Evolutionary conservation across 2,797 vertebrate genomes (phyloP), one percentile per base, ranked within the genome.

Genomic region (Melanotaenia boesemani): DNA sequence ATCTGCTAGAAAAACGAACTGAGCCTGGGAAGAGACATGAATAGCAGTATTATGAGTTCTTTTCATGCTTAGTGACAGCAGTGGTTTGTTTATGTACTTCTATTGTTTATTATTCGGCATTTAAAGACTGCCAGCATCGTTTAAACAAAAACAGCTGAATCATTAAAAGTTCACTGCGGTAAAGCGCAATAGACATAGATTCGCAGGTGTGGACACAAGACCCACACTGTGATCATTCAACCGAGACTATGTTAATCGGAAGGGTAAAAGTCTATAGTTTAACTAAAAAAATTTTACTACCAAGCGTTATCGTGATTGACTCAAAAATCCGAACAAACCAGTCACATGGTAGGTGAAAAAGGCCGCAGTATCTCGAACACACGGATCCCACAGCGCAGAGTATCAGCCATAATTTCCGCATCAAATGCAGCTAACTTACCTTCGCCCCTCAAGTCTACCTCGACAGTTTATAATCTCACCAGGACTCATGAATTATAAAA

Each of bases 61-160:
- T 84, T 89, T 87, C 86, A 87, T 71, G 63, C 69, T 67, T 56
- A 72, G 74, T 69, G 67, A 88, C 77, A 78, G 66, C 30, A 57
- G 62, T 63, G 28, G 67, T 82, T 88, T 90, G 89, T 90, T 87
- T 86, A 82, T 79, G 74, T 68, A 55, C 71, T 60, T 52, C 85
- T 56, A 90, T 93, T 92, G 89, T 92, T 72, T 72, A 83, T 87
- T 81, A 71, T 73, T 60, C 60, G 56, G 16, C 77, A 72, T 77
- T 79, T 74, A 83, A 70, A 65, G 74, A 74, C 85, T 62, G 34
- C 73, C 80, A 83, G 75, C 76, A 67, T 67, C 30, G 67, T 83
- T 88, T 85, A 56, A 84, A 91, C 72, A 87, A 89, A 94, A 95
- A 91, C 20, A 87, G 93, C 94, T 95, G 94, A 96, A 93, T 95